phyloP scores from a whole-genome alignment of 2,113 vertebrate genomes.

The Phalacrocorax aristotelis region DNA sequence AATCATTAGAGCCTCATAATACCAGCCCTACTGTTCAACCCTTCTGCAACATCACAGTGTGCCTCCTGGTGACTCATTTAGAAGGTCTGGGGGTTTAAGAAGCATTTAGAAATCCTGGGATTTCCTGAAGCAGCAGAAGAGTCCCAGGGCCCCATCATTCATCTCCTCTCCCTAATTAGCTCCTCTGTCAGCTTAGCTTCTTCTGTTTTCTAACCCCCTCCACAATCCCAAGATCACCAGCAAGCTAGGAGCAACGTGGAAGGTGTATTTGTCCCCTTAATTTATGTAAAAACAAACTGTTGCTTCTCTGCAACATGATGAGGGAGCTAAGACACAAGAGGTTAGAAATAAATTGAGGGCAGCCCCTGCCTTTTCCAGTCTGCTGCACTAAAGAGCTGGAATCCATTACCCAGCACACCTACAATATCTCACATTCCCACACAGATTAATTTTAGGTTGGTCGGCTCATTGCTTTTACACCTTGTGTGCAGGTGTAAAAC shows the following conservation, averaged over 20 bases:
- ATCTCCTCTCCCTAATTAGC: background rate
- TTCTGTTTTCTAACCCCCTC: background rate
- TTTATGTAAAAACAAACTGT: conserved; percentile 11
- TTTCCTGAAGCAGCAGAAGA: background rate
- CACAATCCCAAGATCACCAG: background rate
- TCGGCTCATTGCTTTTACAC: conserved; percentile 47
- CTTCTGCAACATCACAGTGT: background rate
- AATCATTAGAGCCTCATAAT: background rate
- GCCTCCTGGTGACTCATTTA: background rate
- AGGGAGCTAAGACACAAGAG: background rate
- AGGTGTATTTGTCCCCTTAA: background rate
- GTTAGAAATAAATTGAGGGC: conserved; percentile 3
- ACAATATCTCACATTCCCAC: conserved; percentile 48
- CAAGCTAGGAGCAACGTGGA: background rate
- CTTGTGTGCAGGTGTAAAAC: conserved; percentile 56
- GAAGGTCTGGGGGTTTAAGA: background rate
- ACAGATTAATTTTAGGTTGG: conserved; percentile 59
- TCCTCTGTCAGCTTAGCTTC: background rate
- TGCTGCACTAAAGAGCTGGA: conserved; percentile 21
- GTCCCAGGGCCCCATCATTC: background rate
- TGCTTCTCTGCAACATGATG: background rate
- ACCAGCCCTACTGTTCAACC: background rate
- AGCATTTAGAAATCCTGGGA: background rate
- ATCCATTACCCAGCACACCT: conserved; percentile 44
- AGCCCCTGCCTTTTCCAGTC: conserved; percentile 52